Conservation (phyloP, 2,113 vertebrate species). For the Platanista minor region DNA sequence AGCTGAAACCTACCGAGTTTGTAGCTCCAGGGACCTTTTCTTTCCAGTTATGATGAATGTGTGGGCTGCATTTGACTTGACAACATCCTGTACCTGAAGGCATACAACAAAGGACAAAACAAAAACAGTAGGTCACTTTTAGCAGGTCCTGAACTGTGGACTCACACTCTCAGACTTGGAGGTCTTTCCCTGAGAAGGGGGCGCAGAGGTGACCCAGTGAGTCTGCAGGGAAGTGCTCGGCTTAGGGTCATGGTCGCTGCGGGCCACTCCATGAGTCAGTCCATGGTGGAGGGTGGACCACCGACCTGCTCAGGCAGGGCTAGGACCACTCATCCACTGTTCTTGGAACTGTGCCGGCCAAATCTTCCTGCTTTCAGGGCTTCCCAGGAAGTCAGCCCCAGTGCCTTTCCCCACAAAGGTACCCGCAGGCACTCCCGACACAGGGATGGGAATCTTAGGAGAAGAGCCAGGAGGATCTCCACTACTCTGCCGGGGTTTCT, state of each 20-base stretch:
- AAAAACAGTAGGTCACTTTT: not conserved
- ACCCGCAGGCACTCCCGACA: not conserved
- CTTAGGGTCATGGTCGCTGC: not conserved
- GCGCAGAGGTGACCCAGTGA: not conserved
- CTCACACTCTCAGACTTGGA: not conserved
- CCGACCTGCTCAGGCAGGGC: not conserved
- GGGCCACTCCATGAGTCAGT: not conserved
- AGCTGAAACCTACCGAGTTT: constrained; percentile 86
- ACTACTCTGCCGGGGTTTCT: not conserved
- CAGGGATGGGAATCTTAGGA: not conserved
- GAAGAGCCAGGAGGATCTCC: not conserved
- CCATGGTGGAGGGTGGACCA: not conserved
- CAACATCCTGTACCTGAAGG: constrained; percentile 90
- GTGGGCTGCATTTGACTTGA: constrained; percentile 88
- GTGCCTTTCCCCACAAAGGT: not conserved
- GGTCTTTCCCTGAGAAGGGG: not conserved
- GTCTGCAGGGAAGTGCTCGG: not conserved
- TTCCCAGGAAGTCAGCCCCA: not conserved
- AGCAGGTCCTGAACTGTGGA: not conserved
- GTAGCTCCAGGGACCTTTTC: constrained; percentile 92
- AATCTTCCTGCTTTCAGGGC: not conserved
- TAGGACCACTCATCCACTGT: not conserved
- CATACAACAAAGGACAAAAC: not conserved
- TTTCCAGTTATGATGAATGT: constrained; percentile 92
- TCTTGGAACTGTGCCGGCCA: not conserved